phyloP scores from a whole-genome alignment of 2,888 invertebrate species.

The Drosophila peninsularis region DNA sequence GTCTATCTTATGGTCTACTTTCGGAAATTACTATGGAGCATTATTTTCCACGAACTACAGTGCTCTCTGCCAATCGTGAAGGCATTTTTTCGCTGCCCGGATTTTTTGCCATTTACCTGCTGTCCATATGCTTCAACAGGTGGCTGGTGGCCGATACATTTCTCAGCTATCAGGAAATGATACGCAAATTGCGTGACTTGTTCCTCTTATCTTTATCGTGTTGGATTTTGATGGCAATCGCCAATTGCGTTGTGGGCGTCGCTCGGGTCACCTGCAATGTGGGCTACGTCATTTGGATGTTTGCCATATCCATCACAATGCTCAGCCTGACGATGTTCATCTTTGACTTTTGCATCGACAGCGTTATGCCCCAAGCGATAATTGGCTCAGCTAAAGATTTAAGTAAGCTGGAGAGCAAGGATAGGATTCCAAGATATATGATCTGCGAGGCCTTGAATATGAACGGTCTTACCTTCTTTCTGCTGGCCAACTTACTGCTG shows the following conservation, averaged over 20 bases:
- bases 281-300: conserved; percentile 3
- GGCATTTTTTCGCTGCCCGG: conserved; percentile 2
- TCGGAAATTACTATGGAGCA: background rate
- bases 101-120: background rate
- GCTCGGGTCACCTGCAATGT: conserved; percentile 6
- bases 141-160: background rate
- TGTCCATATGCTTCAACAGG: background rate
- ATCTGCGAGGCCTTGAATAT: conserved; percentile 10
- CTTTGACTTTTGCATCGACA: conserved; percentile 1
- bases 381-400: background rate
- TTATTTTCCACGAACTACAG: background rate
- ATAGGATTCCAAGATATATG: background rate
- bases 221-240: background rate
- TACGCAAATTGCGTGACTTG: background rate
- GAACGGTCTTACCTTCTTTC: background rate
- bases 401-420: background rate
- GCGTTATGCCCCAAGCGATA: background rate
- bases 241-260: background rate
- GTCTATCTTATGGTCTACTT: background rate
- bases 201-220: background rate
- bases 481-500: background rate
- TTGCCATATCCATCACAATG: background rate
- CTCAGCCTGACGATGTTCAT: background rate
- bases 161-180: conserved; percentile 1
- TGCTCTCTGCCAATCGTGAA: background rate